Evolutionary conservation across 2,113 vertebrate genomes (phyloP).

Genomic region (Antechinus stuartii): DNA sequence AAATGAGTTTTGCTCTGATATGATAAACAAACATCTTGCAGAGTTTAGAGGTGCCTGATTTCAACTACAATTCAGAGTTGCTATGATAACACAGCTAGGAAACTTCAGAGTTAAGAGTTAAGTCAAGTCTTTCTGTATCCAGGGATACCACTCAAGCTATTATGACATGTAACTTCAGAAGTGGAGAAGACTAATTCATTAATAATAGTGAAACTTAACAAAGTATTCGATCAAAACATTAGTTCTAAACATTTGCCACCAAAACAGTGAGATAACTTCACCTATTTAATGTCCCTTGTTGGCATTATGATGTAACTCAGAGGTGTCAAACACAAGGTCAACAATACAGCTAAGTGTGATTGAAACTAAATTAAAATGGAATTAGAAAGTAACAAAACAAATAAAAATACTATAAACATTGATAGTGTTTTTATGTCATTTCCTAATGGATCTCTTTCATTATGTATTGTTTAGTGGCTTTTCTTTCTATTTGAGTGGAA

Average conservation of each 20-base stretch:
- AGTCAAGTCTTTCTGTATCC: not conserved
- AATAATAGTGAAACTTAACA: not conserved
- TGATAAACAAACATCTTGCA: conserved; percentile 56
- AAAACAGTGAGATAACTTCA: conserved; percentile 57
- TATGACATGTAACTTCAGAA: not conserved
- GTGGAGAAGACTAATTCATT: not conserved
- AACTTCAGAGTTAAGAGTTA: not conserved
- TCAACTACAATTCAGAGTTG: not conserved
- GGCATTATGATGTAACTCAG: not conserved
- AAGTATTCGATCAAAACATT: conserved; percentile 54
- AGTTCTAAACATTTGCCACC: conserved; percentile 43
- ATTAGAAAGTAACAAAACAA: not conserved
- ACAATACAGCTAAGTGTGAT: not conserved
- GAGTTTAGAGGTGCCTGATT: not conserved
- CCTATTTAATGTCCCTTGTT: conserved; percentile 47
- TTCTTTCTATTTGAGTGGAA: not conserved
- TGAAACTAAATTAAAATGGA: not conserved
- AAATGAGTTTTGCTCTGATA: conserved; percentile 53
- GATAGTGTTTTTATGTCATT: not conserved
- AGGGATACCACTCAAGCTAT: not conserved
- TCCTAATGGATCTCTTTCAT: not conserved
- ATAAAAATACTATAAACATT: not conserved
- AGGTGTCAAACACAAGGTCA: not conserved
- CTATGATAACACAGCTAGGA: not conserved
- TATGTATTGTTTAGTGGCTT: not conserved